Evolutionary conservation across 2,797 vertebrate species (phyloP).

Genomic region (Danio albolineatus): DNA sequence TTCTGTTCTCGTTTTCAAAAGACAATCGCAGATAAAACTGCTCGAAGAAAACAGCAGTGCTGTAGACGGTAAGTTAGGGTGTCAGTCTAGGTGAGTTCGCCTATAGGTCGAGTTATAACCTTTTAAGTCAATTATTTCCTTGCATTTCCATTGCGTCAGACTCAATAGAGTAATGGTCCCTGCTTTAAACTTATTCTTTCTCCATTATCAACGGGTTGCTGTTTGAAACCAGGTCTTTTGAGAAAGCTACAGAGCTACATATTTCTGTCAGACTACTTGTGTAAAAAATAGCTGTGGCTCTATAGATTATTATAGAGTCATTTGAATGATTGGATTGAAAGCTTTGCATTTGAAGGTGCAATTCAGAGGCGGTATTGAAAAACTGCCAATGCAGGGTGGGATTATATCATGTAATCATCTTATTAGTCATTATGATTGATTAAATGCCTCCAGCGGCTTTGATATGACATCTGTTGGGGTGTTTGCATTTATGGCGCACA

Average conservation of each 20-base stretch:
- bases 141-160: constrained; percentile 21
- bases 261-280: background rate
- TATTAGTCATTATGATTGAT: constrained; percentile 45
- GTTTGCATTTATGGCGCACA: constrained; percentile 4
- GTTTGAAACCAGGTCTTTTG: background rate
- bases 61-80: background rate
- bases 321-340: constrained; percentile 6
- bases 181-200: background rate
- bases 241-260: background rate
- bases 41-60: background rate
- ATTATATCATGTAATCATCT: constrained; percentile 37
- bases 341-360: background rate
- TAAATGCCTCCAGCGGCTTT: constrained; percentile 36
- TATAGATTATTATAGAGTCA: background rate
- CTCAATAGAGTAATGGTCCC: background rate
- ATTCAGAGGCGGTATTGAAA: constrained; percentile 28
- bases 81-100: background rate
- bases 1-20: background rate
- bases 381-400: constrained; percentile 39
- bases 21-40: background rate
- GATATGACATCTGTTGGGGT: constrained; percentile 7
- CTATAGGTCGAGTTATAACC: background rate
- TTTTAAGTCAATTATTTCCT: constrained; percentile 12
- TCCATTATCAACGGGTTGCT: background rate
- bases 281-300: background rate